Evolutionary conservation across 2,797 vertebrate genomes (phyloP).

Genomic region (Amazonetta brasiliensis): DNA sequence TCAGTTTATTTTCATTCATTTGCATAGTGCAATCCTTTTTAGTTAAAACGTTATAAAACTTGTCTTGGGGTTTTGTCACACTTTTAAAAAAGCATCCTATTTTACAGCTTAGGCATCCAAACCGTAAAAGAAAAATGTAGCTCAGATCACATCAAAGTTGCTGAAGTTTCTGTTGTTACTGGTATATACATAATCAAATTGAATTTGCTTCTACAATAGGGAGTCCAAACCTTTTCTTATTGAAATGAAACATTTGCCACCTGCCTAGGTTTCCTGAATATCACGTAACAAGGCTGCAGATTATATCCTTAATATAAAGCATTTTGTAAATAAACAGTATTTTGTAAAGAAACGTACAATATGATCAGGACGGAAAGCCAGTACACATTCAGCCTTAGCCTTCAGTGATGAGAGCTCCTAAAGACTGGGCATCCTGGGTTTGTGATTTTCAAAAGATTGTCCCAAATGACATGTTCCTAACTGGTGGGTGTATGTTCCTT

Average conservation of each 20-base stretch:
- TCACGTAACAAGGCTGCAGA: background rate
- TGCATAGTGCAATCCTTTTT: constrained; percentile 45
- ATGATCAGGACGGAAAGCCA: background rate
- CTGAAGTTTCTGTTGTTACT: constrained; percentile 25
- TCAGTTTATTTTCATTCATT: constrained; percentile 40
- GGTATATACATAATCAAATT: background rate
- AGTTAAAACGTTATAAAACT: constrained; percentile 50
- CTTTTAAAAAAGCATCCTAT: constrained; percentile 26
- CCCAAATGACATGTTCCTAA: background rate
- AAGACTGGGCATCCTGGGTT: background rate
- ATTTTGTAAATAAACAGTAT: background rate
- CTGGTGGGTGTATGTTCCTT: background rate
- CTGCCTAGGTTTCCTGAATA: background rate
- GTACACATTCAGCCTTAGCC: background rate
- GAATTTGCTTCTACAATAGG: background rate
- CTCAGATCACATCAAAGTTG: constrained; percentile 26
- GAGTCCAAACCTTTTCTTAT: background rate
- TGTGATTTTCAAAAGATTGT: background rate
- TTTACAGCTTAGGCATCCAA: constrained; percentile 36
- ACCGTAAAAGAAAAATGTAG: background rate
- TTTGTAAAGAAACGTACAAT: background rate
- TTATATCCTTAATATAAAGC: background rate
- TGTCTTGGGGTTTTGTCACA: constrained; percentile 33
- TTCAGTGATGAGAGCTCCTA: background rate
- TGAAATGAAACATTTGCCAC: background rate